Evolutionary conservation across 2,113 vertebrate genomes (phyloP), one percentile per base, ranked within the genome.

Genomic region (Penelope pileata): DNA sequence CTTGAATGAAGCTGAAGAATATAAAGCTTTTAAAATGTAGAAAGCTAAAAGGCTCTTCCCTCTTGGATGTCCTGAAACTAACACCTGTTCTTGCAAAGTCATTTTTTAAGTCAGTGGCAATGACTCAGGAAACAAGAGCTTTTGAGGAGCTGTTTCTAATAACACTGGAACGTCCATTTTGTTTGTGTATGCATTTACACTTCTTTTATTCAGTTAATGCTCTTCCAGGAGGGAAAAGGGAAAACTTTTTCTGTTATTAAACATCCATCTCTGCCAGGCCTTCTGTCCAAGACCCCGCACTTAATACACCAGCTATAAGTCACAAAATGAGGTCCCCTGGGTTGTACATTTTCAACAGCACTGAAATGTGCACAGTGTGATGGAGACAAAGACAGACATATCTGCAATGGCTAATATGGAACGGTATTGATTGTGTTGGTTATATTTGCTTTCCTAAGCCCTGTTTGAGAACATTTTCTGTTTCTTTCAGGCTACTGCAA

Each of bases 361-460:
- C 73, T 90, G 80, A 93, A 88, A 90, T 36, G 56, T 68, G n/a
- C 19, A 30, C 73, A 58, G 56, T 75, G 67, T 51, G 53, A 84
- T 78, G 76, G 56, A 72, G 60, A 77, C 54, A 85, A 90, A 83
- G 62, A 87, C 75, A 88, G 82, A 77, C 43, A 26, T 86, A 91
- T 74, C 90, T 67, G 54, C 80, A 94, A 94, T 56, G 62, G 69
- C 48, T 90, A 93, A 78, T 94, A 90, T 27, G 80, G 62, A 93
- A 68, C 69, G 58, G 24, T 91, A 96, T 95, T 69, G 93, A 97
- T 96, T 96, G 88, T 68, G 27, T n/a, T 84, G 60, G 66, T 84
- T 95, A 91, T 88, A 75, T 96, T 96, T 96, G 94, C 89, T 83
- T 94, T 93, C 72, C 87, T 22, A 83, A 94, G 81, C 66, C 62